Percentiles rank a stretch among this genome's conserved stretches.
Conservation (phyloP, 2,113 vertebrate genomes). For the Chascanopsetta lugubris region DNA sequence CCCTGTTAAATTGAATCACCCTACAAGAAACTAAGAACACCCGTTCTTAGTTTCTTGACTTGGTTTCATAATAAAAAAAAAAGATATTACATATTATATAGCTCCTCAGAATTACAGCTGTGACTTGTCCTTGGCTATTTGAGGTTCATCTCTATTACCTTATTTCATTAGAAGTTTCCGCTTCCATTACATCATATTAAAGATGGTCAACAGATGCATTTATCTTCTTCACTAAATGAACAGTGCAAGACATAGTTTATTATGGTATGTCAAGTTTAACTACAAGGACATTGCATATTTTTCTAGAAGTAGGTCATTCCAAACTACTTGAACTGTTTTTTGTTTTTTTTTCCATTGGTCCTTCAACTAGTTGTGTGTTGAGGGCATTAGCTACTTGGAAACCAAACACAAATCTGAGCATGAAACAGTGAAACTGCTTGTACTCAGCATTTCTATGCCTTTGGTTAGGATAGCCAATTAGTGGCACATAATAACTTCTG, state of each 20-base stretch:
- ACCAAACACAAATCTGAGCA: conserved; percentile 6
- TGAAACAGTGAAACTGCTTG: conserved; percentile 1
- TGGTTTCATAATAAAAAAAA: no score
- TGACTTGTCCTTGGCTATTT: background rate
- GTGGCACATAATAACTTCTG: conserved; percentile 26
- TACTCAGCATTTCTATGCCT: conserved; percentile 26
- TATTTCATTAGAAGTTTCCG: no score
- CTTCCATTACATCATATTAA: conserved; percentile 1
- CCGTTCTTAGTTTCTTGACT: no score
- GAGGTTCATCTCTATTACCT: no score
- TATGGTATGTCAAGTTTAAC: conserved; percentile 40
- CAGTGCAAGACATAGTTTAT: background rate
- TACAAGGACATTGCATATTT: conserved; percentile 37
- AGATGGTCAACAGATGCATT: background rate
- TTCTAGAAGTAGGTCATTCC: conserved; percentile 48
- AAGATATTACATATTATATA: background rate
- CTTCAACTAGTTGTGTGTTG: conserved; percentile 16
- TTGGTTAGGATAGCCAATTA: conserved; percentile 50
- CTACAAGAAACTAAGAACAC: no score
- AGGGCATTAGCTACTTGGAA: conserved; percentile 3
- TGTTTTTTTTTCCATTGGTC: conserved; percentile 34
- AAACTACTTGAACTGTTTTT: conserved; percentile 41
- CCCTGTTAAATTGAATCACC: no score
- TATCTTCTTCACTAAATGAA: conserved; percentile 4
- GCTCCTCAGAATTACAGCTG: background rate